Evolutionary conservation across 2,888 invertebrate species (phyloP).

Genomic region (Stegana nigrithorax): DNA sequence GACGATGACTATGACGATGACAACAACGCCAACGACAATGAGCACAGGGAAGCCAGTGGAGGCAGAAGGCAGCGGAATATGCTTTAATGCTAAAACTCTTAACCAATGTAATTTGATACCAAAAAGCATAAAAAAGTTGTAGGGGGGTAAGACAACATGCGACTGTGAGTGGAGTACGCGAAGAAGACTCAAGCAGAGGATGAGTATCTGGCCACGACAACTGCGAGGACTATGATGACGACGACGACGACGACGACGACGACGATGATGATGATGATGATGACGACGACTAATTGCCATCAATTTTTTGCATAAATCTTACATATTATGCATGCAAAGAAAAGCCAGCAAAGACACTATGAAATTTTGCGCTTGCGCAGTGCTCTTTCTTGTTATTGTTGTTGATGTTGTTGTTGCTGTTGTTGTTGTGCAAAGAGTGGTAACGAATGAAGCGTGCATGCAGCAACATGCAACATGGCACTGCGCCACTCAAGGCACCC

Average conservation of each 20-base stretch:
- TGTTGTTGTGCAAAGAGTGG: slow-evolving; percentile 2
- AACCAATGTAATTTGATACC: slow-evolving; percentile 61
- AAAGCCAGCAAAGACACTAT: background rate
- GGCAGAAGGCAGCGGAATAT: too few relatives aligned
- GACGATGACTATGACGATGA: slow-evolving; percentile 32
- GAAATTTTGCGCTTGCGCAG: too few relatives aligned
- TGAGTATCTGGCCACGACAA: too few relatives aligned
- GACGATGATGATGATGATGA: slow-evolving; percentile 18
- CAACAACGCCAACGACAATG: background rate
- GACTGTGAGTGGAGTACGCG: slow-evolving; percentile 10
- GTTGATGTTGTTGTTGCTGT: slow-evolving; percentile 17
- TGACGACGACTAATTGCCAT: slow-evolving; percentile 57
- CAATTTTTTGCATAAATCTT: slow-evolving; percentile 62
- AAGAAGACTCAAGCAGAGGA: slow-evolving; percentile 20
- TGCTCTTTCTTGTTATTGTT: slow-evolving; percentile 19
- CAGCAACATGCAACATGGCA: slow-evolving; percentile 6
- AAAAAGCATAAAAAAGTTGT: slow-evolving; percentile 49
- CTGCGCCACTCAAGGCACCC: slow-evolving; percentile 33
- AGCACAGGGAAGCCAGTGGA: background rate
- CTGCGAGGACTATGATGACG: too few relatives aligned
- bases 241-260: slow-evolving; percentile 20
- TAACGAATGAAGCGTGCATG: background rate
- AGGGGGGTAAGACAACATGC: background rate
- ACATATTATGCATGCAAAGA: slow-evolving; percentile 55
- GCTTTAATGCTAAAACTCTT: too few relatives aligned